Evolutionary conservation across 2,113 vertebrate species (phyloP), one percentile per base, ranked within the genome.

Genomic region (Thamnaconus septentrionalis): DNA sequence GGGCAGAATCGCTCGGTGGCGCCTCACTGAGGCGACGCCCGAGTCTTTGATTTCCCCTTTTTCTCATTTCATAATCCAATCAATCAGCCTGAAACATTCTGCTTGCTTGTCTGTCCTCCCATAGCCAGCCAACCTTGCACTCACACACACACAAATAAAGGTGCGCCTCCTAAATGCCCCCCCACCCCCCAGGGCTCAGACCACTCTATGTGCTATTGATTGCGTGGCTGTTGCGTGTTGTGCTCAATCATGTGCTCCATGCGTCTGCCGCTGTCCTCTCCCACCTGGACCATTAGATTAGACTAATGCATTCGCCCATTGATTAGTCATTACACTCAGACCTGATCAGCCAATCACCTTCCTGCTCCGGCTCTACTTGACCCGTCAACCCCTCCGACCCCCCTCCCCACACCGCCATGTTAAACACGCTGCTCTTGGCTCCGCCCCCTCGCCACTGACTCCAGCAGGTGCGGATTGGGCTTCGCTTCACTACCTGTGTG

Each of bases 231-330:
- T 91, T 93, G 91, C 94, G 93, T 93, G 93, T 94, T 93, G 91
- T 86, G 93, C 93, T 96, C 94, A 92, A 96, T 92, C 91, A 91
- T 90, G 89, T 94, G 91, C 92, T 85, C 91, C 92, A 93, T 93
- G 91, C 90, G 92, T 97, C 95, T 97, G 90, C 88, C 89, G 92
- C 93, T 93, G 94, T 93, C 92, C 93, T 93, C 89, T 90, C 92
- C 88, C 94, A 97, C 93, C 94, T 95, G 95, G 92, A 92, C 93
- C 93, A 93, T 96, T 95, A 93, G 91, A 95, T 95, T 94, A 92
- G 93, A 93, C 82, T 96, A 96, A 98, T 96, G 93, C 94, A 98
- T 96, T 96, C 95, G 93, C 91, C 91, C 94, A 97, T 96, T 96
- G 95, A 98, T 97, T 97, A 94, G 93, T 94, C 94, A 94, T 96